phyloP scores from a whole-genome alignment of 2,888 invertebrate species.

The Raillietiella orientalis region DNA sequence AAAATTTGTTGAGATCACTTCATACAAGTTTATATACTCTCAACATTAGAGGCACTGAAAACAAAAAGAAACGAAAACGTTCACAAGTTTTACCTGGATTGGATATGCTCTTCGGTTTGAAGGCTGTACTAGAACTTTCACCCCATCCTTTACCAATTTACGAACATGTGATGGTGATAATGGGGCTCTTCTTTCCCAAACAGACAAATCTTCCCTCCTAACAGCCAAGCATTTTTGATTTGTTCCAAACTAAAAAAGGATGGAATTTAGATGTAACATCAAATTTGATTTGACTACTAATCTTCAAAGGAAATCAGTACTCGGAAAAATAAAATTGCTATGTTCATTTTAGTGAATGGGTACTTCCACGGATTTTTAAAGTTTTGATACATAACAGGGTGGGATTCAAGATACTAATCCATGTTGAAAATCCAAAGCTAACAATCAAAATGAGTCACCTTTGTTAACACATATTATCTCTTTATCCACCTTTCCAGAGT shows the following conservation, averaged over 20 bases:
- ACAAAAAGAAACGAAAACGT: background rate
- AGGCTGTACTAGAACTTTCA: conserved; percentile 88
- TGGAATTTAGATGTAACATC: background rate
- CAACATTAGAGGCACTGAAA: background rate
- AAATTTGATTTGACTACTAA: too few species aligned
- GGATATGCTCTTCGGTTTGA: conserved; percentile 92
- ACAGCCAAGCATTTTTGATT: conserved; percentile 44
- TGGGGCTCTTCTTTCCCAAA: conserved; percentile 85
- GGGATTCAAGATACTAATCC: too few species aligned
- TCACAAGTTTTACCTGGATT: conserved; percentile 34
- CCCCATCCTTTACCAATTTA: conserved; percentile 48
- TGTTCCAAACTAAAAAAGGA: background rate
- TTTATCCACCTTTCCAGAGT: too few species aligned
- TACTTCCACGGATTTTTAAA: too few species aligned
- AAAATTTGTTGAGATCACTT: too few species aligned
- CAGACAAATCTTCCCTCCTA: conserved; percentile 66
- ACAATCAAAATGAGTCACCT: too few species aligned
- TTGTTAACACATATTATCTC: too few species aligned
- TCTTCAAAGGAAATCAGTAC: too few species aligned
- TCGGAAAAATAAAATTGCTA: too few species aligned
- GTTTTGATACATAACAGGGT: too few species aligned
- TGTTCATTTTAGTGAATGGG: too few species aligned
- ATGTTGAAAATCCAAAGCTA: too few species aligned
- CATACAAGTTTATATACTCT: background rate
- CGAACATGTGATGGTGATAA: conserved; percentile 71